These are phyloP conservation scores for Cliona cf. orientalis DNA, from an alignment of 37 sponge, comb jelly and placozoan genomes.

Conservation along the genomic window DNA sequence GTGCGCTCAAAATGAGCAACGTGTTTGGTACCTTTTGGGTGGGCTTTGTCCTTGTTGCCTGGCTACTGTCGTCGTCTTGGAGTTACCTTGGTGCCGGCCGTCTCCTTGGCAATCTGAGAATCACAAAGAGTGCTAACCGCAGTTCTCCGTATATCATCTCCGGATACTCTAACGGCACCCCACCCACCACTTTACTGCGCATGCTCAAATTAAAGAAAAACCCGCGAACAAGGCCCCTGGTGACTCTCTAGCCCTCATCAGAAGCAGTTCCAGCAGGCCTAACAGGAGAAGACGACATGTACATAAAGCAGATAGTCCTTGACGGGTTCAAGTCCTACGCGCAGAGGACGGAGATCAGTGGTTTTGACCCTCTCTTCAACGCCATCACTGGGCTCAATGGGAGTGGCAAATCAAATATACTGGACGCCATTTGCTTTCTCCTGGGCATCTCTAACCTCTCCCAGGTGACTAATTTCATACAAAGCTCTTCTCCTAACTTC, in stretches of 20 bases:
- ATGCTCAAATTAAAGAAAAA: conserved; percentile 52
- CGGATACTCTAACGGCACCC: conserved; percentile 15
- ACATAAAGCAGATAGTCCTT: conserved; percentile 91
- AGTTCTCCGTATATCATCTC: conserved; percentile 24
- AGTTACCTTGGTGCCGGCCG: conserved; percentile 55
- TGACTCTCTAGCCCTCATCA: background rate
- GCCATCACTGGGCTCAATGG: conserved; percentile 99
- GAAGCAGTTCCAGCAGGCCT: too few species aligned
- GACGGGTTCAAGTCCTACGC: conserved; percentile 99
- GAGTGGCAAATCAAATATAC: conserved; percentile 98
- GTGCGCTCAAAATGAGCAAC: conserved; percentile 46
- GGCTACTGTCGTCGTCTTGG: conserved; percentile 87
- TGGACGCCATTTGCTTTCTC: conserved; percentile 97
- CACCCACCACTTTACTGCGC: conserved; percentile 37
- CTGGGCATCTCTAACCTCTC: conserved; percentile 96
- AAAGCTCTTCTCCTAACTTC: too few species aligned
- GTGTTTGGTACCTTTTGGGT: conserved; percentile 52
- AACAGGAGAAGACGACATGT: conserved; percentile 73
- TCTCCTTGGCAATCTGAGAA: conserved; percentile 78
- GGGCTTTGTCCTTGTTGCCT: conserved; percentile 73
- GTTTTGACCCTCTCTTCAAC: conserved; percentile 96
- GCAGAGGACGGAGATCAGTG: conserved; percentile 88
- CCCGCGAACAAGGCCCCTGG: background rate
- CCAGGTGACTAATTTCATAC: conserved; percentile 83
- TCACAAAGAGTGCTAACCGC: background rate